phyloP scores from a whole-genome alignment of 2,797 vertebrate species.

The Urosaurus nigricauda region DNA sequence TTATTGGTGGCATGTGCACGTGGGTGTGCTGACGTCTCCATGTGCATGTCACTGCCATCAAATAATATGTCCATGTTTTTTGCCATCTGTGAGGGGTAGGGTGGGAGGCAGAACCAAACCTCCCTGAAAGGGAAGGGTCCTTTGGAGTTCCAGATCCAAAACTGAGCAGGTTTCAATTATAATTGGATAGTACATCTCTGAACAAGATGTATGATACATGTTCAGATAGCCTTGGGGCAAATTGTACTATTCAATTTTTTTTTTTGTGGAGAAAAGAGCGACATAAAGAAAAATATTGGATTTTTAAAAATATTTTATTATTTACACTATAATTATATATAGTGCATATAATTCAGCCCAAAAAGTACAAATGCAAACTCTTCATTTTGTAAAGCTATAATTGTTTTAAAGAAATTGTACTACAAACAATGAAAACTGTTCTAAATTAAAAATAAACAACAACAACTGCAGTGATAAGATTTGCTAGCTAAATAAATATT shows the following conservation, averaged over 20 bases:
- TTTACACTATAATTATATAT: no score
- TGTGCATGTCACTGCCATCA: no score
- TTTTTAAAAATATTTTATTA: no score
- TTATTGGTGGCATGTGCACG: no score
- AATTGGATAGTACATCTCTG: neutral
- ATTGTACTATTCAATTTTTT: neutral
- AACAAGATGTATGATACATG: neutral
- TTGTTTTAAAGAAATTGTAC: neutral
- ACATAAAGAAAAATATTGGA: no score
- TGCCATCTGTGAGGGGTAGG: no score
- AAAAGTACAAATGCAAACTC: neutral
- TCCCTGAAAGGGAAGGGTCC: no score
- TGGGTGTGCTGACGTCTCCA: no score
- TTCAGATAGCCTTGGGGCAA: neutral
- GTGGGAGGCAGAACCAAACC: no score
- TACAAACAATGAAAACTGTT: constrained; percentile 29
- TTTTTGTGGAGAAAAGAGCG: neutral
- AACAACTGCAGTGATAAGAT: constrained; percentile 78
- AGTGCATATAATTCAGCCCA: neutral
- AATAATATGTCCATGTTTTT: no score
- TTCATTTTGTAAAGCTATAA: neutral
- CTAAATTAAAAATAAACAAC: constrained; percentile 32
- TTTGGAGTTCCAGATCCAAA: neutral
- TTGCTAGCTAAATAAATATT: constrained; percentile 76
- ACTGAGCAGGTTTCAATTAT: neutral